Base-by-base conservation (phyloP, 2,113 vertebrate species). In the Hypanus sabinus region DNA sequence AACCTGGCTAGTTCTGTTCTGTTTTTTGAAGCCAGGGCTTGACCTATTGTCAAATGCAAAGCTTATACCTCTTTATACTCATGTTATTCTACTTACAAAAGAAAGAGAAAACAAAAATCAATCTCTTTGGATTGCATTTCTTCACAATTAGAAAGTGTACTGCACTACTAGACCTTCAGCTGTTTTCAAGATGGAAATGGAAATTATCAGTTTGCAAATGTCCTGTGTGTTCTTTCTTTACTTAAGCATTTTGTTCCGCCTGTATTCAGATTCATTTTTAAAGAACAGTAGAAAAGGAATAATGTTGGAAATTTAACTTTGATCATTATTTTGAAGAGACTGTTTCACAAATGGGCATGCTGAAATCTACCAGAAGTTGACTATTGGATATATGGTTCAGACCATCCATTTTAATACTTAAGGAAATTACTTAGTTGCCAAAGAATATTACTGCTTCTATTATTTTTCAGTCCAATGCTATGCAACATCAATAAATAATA, bases 31-130 rank as follows among this genome's bases (percentile, higher is more conserved):
- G 68, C 91, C 70, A 93, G 36, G 70, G 68, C 90, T 93, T 93
- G 65, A 93, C 68, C 90, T 93, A 27, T 73, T 93, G 36, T 93
- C n/a, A 93, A 93, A 71, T 93, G 36, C 36, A 27, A 71, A 93
- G 68, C 90, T 93, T 71, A 93, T 46, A 27, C 65, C 36, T 71
- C 68, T 93, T 93, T 38, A 93, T 93, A 36, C 68, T 73, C n/a
- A n/a, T 85, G 81, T 90, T 90, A 33, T 65, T 90, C 60, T 2
- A 93, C 8, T 73, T 36, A 71, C 36, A 93, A 93, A 93, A 46
- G 36, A 71, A 91, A 70, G 65, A 36, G 65, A 91, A 93, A 68
- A 93, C 65, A 71, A 46, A 93, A 93, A 93, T 73, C 10, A 93
- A 93, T n/a, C 90, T 70, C n/a, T 24, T 70, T 46, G 33, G 33